Evolutionary conservation across 2,888 invertebrate species (phyloP), one percentile per base, ranked within the genome.

Genomic region (Cataglyphis livida): DNA sequence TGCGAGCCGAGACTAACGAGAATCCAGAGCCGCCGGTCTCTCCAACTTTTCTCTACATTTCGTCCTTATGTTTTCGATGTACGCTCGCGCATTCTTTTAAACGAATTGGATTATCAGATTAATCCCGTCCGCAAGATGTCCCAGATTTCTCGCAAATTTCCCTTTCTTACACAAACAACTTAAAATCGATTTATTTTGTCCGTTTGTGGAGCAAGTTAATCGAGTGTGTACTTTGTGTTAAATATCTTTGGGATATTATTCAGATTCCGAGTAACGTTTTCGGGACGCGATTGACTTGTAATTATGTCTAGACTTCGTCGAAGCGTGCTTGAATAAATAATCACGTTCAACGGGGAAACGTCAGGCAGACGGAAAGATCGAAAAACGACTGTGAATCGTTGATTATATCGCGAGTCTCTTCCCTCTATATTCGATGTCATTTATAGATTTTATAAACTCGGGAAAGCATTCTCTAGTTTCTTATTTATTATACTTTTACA

Each of bases 361-460:
- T 78, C 78, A 75, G 38, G 61, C 51, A 38, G 75, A 75, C 61
- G 35, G 25, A n/a, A 75, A 62, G 81, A 74, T 81, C 62, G 75
- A 54, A 75, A 73, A 75, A 81, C 75, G 51, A 75, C 75, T 28
- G 75, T 51, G 76, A 64, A n/a, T 32, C 28, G 65, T 74, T 59
- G 51, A 21, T 48, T 81, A 38, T 48, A 81, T 15, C 10, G 51
- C 10, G 51, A 51, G 9, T 3, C 25, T 21, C 41, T 41, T 5
- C 18, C 18, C 51, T 51, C n/a, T 51, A 51, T 51, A 59, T 70
- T 70, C 18, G 10, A 78, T 28, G 32, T 68, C 44, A 68, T 68
- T 68, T 32, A 51, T 51, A 32, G 51, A 68, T 68, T 32, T 51
- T 68, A 68, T 51, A 51, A 68, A 68, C 51, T 51, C 28, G 21